phyloP scores from a whole-genome alignment of 2,888 invertebrate genomes.

The Rhopalosiphum nymphaeae region DNA sequence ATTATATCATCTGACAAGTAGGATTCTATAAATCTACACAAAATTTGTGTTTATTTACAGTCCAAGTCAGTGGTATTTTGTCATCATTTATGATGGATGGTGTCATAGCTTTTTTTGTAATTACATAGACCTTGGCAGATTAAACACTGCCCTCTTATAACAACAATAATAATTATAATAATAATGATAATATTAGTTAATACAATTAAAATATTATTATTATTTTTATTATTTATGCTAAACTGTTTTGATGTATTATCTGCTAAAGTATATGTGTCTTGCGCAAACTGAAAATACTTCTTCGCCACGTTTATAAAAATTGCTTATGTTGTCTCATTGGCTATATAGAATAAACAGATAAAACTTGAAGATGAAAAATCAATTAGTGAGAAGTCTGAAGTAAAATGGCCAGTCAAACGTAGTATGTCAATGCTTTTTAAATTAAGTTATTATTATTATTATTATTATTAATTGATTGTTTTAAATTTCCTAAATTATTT shows the following conservation, averaged over 20 bases:
- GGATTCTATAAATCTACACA: constrained; percentile 28
- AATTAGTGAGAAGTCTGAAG: not conserved
- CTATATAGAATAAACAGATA: constrained; percentile 25
- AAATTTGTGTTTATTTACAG: constrained; percentile 25
- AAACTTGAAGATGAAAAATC: not conserved
- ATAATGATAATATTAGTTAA: constrained; percentile 23
- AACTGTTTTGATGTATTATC: constrained; percentile 42
- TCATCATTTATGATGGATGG: constrained; percentile 58
- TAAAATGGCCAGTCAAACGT: constrained; percentile 41
- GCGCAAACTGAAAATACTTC: constrained; percentile 55
- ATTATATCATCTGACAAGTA: constrained; percentile 26
- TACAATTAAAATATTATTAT: constrained; percentile 15
- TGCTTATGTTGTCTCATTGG: constrained; percentile 63
- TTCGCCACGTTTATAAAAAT: constrained; percentile 46
- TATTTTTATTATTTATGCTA: constrained; percentile 45
- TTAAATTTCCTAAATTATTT: not conserved
- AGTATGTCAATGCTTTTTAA: constrained; percentile 45
- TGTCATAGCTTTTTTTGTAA: constrained; percentile 56
- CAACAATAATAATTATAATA: not conserved
- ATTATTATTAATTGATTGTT: not conserved
- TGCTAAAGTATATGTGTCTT: constrained; percentile 60
- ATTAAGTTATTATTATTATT: not conserved
- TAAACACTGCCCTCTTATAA: not conserved
- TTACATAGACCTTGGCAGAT: constrained; percentile 58
- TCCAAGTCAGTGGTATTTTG: constrained; percentile 48